Percentiles rank a stretch among this genome's conserved stretches.
These are phyloP conservation scores for Gobio occitaniae DNA, from an alignment of 2,797 vertebrate species.

Conservation along the genomic window DNA sequence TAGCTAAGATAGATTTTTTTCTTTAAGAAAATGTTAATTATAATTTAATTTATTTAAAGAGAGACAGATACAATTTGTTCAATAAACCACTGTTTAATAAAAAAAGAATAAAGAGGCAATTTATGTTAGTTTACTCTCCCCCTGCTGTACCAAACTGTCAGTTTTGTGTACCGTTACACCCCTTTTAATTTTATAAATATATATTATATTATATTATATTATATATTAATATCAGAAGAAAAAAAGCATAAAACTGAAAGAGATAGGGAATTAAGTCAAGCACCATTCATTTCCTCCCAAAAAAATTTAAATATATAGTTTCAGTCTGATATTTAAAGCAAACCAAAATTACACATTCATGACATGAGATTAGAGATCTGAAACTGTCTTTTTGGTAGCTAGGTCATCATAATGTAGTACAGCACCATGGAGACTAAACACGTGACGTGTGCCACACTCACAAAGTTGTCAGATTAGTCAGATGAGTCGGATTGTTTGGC, in stretches of 20 bases:
- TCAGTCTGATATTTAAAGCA: background rate
- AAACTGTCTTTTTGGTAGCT: background rate
- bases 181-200: too few species aligned
- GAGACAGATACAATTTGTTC: too few species aligned
- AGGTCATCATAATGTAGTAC: conserved; percentile 20
- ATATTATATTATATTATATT: too few species aligned
- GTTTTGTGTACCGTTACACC: too few species aligned
- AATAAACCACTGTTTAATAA: too few species aligned
- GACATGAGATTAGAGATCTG: conserved; percentile 4
- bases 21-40: too few species aligned
- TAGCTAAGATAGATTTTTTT: too few species aligned
- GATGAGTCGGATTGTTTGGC: conserved; percentile 49
- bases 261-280: background rate
- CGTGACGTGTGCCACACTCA: background rate
- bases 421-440: conserved; percentile 23
- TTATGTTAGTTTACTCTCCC: too few species aligned
- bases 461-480: conserved; percentile 26
- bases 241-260: background rate
- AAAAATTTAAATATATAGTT: background rate
- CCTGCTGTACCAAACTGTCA: too few species aligned
- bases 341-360: background rate
- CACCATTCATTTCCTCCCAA: background rate
- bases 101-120: too few species aligned
- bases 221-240: too few species aligned
- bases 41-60: too few species aligned